Evolutionary conservation across 2,113 vertebrate species (phyloP).

Genomic region (Ageneiosus marmoratus): DNA sequence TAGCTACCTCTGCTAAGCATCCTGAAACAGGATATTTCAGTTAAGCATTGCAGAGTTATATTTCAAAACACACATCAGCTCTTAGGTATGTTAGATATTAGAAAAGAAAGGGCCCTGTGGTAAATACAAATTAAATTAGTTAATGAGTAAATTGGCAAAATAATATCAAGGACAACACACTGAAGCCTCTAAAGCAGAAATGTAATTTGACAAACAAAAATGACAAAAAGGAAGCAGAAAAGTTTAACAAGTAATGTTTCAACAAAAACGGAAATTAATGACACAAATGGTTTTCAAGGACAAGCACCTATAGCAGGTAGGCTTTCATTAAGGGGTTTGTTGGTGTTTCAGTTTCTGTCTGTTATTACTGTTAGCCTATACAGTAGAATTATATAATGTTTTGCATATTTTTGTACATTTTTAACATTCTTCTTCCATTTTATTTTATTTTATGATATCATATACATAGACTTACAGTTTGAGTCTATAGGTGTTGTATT

Average conservation of each 20-base stretch:
- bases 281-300: not conserved
- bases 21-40: not conserved
- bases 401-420: too few relatives aligned
- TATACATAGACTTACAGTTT: too few relatives aligned
- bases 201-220: not conserved
- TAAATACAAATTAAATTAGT: not conserved
- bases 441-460: too few relatives aligned
- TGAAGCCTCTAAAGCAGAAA: not conserved
- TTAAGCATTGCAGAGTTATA: not conserved
- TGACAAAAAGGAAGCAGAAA: not conserved
- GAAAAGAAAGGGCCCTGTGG: not conserved
- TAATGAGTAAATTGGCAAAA: not conserved
- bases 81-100: not conserved
- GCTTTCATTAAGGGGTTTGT: not conserved
- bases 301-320: not conserved
- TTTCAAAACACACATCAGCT: not conserved
- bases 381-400: not conserved
- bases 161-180: not conserved
- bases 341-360: not conserved
- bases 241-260: not conserved
- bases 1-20: not conserved
- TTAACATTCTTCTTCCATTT: too few relatives aligned
- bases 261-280: not conserved
- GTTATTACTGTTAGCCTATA: not conserved
- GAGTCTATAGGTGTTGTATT: too few relatives aligned